Conservation (phyloP, 2,888 invertebrate species). For the Zhuqinia jingwanae region DNA sequence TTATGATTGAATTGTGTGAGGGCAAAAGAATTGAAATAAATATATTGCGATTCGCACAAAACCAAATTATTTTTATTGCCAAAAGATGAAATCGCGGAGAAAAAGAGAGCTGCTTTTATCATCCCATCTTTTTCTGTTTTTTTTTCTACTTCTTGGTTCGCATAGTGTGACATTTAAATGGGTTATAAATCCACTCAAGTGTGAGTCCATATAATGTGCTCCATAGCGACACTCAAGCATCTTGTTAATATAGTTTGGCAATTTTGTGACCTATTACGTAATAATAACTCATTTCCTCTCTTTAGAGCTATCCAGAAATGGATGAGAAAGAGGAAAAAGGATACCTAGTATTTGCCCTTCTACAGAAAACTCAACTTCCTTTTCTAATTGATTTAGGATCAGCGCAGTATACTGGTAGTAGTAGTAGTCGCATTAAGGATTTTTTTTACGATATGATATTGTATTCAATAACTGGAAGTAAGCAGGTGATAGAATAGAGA, state of each 20-base stretch:
- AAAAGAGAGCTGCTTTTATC: not conserved
- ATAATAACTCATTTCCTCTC: no score
- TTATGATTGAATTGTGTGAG: conserved; percentile 90
- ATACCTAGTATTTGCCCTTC: not conserved
- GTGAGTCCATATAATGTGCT: not conserved
- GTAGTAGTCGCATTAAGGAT: no score
- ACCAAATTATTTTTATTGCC: conserved; percentile 45
- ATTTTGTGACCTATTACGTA: conserved; percentile 6
- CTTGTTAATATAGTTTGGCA: not conserved
- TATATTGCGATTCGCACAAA: conserved; percentile 9
- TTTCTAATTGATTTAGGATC: conserved; percentile 17
- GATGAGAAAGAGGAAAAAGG: not conserved
- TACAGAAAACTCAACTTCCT: not conserved
- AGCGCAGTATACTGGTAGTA: no score
- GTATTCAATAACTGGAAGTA: no score
- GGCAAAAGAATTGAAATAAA: conserved; percentile 63
- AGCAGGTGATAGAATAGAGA: no score
- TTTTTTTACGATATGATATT: no score
- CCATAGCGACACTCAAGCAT: not conserved
- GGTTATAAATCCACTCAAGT: conserved; percentile 29
- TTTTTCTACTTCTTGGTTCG: conserved; percentile 21
- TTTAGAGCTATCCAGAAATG: not conserved
- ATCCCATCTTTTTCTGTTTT: not conserved
- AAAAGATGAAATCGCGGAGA: conserved; percentile 21
- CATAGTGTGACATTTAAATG: conserved; percentile 50